Evolutionary conservation across 1,140 invertebrate species (phyloP).

Genomic region (Drosophila kepulauana): DNA sequence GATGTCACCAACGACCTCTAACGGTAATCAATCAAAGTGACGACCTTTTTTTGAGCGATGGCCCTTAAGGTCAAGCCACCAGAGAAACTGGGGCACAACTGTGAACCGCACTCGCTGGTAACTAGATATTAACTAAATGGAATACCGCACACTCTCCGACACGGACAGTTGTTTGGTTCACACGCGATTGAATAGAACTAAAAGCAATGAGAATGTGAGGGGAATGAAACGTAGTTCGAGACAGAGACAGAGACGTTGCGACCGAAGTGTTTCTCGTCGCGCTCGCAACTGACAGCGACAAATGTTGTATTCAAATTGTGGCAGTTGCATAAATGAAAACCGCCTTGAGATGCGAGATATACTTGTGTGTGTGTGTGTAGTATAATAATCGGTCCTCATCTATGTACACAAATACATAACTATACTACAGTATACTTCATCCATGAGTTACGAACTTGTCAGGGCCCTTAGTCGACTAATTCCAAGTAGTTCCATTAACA

Average conservation of each 20-base stretch:
- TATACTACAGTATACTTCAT: not conserved
- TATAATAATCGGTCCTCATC: not conserved
- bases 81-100: not conserved
- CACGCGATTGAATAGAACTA: conserved; percentile 46
- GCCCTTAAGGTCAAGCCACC: conserved; percentile 2
- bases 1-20: not conserved
- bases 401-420: not conserved
- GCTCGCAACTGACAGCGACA: conserved; percentile 27
- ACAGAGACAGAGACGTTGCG: conserved; percentile 23
- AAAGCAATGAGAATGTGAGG: not conserved
- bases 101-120: conserved; percentile 18
- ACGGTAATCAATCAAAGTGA: not conserved
- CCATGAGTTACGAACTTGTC: not conserved
- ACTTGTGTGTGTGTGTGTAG: not conserved
- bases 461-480: conserved; percentile 1
- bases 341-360: conserved; percentile 36
- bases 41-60: not conserved
- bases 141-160: not conserved
- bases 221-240: not conserved
- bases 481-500: conserved; percentile 13
- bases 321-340: conserved; percentile 35
- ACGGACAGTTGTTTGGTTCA: conserved; percentile 30
- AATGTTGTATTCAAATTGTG: conserved; percentile 30
- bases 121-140: conserved; percentile 24
- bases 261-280: conserved; percentile 26